These are phyloP conservation scores for Ochropleura plecta DNA, from an alignment of 2,888 invertebrate species.

Conservation along the genomic window DNA sequence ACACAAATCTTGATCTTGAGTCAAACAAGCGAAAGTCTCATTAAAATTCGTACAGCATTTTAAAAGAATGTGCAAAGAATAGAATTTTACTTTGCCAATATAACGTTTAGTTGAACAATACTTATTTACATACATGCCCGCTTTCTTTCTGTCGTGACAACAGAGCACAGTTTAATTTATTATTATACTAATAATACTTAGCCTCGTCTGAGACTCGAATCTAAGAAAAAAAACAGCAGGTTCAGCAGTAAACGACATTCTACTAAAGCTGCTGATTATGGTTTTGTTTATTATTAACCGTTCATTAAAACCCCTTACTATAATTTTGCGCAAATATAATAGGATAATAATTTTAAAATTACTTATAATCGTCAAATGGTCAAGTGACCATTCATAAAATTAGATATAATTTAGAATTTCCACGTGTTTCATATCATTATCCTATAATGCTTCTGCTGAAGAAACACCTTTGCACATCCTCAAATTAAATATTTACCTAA, in stretches of 20 bases:
- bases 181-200: background rate
- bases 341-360: too few species aligned
- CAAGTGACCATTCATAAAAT: too few species aligned
- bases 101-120: conserved; percentile 31
- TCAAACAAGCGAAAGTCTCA: conserved; percentile 52
- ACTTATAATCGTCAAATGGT: too few species aligned
- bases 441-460: too few species aligned
- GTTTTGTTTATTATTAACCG: background rate
- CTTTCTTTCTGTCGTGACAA: conserved; percentile 45
- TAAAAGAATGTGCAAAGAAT: conserved; percentile 59
- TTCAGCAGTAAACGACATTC: background rate
- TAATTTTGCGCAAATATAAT: too few species aligned
- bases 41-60: conserved; percentile 59
- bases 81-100: conserved; percentile 51
- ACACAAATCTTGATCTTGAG: conserved; percentile 13
- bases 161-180: conserved; percentile 10
- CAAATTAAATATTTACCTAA: background rate
- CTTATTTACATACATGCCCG: conserved; percentile 38
- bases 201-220: background rate
- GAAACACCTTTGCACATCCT: background rate
- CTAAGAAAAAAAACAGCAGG: too few species aligned
- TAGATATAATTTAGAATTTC: too few species aligned
- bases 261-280: too few species aligned
- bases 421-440: too few species aligned
- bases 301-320: too few species aligned